Evolutionary conservation across 2,888 invertebrate genomes (phyloP).

Genomic region (Drosophila suboccidentalis): DNA sequence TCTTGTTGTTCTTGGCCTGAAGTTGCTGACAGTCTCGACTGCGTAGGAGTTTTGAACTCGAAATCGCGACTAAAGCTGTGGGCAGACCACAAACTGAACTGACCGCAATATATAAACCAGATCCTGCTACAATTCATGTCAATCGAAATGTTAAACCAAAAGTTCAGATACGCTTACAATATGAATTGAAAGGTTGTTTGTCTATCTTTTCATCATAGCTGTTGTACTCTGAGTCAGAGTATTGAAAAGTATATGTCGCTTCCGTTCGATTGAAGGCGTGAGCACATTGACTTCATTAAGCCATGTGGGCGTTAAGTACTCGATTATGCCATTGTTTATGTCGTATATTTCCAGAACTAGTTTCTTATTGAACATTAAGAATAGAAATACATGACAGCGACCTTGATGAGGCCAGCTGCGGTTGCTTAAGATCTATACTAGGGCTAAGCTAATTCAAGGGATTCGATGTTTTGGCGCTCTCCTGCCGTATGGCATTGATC

Average conservation of each 20-base stretch:
- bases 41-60: constrained; percentile 49
- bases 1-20: constrained; percentile 36
- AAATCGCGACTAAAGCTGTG: constrained; percentile 29
- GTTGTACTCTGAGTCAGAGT: neutral
- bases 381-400: constrained; percentile 45
- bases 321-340: constrained; percentile 32
- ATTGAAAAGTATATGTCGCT: constrained; percentile 33
- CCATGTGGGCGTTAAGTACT: constrained; percentile 51
- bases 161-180: constrained; percentile 1
- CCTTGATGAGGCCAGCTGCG: constrained; percentile 29
- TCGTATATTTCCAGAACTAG: constrained; percentile 53
- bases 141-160: constrained; percentile 18
- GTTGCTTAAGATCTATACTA: constrained; percentile 14
- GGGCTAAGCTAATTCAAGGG: constrained; percentile 81
- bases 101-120: constrained; percentile 31
- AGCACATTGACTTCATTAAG: constrained; percentile 41
- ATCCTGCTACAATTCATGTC: constrained; percentile 57
- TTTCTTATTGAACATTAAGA: constrained; percentile 50
- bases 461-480: constrained; percentile 92
- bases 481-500: constrained; percentile 94
- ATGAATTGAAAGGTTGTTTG: neutral
- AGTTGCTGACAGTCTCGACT: constrained; percentile 22
- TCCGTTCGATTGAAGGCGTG: constrained; percentile 65
- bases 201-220: neutral
- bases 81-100: constrained; percentile 25